A percentile compares a stretch with the other conserved stretches of the same genome.
Evolutionary conservation across 2,113 vertebrate genomes (phyloP).

Genomic region (Piaya cayana): DNA sequence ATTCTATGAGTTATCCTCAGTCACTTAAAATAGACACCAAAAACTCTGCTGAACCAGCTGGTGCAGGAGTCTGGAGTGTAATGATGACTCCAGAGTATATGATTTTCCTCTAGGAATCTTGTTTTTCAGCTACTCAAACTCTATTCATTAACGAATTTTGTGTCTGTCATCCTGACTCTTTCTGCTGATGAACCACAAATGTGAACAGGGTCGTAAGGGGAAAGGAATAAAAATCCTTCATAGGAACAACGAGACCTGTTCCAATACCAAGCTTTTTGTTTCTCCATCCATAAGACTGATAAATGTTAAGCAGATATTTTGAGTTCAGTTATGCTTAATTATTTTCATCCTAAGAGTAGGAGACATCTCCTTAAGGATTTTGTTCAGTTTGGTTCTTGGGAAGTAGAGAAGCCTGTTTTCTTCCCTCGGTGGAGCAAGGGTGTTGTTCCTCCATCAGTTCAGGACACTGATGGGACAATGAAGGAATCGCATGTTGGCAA

Average conservation of each 20-base stretch:
- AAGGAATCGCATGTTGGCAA: constrained; percentile 58
- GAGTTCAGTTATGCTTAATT: not conserved
- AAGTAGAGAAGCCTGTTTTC: not conserved
- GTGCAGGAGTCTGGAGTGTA: not conserved
- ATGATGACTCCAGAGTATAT: not conserved
- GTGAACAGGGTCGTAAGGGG: not conserved
- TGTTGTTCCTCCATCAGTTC: constrained; percentile 31
- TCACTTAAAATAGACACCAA: not conserved
- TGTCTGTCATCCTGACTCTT: not conserved
- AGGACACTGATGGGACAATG: constrained; percentile 49
- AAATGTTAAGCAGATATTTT: not conserved
- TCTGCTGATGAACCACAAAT: not conserved
- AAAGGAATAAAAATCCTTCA: not conserved
- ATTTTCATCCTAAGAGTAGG: not conserved
- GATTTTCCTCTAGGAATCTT: not conserved
- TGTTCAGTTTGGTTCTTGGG: not conserved
- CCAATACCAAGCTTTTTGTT: not conserved
- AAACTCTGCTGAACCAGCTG: not conserved
- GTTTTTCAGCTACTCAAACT: not conserved
- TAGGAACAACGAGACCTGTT: not conserved
- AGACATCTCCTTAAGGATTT: not conserved
- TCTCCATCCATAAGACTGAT: not conserved
- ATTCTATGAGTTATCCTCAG: too few species aligned
- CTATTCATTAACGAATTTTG: not conserved
- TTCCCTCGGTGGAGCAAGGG: not conserved